A percentile compares a stretch with the other conserved stretches of the same genome.
Evolutionary conservation across 1,140 invertebrate species (phyloP).

Genomic region (Drosophila mauritiana): DNA sequence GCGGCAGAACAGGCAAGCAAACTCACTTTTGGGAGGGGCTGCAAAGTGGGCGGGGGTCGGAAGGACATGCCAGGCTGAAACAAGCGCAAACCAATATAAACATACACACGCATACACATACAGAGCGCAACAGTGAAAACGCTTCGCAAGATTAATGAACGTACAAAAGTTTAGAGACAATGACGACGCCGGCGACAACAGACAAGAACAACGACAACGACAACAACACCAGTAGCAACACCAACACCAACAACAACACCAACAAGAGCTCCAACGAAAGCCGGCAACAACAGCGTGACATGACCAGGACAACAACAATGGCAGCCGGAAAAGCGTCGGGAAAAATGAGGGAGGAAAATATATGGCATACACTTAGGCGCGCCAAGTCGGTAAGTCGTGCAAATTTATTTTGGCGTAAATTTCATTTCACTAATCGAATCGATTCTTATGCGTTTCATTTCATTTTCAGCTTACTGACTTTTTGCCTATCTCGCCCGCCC

Average conservation of each 20-base stretch:
- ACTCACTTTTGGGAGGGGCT: slow-evolving; percentile 19
- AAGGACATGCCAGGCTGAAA: slow-evolving; percentile 48
- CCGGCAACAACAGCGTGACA: slow-evolving; percentile 68
- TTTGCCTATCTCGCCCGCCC: slow-evolving; percentile 40
- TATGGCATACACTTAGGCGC: slow-evolving; percentile 73
- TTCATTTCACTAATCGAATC: slow-evolving; percentile 81
- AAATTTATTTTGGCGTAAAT: slow-evolving; percentile 82
- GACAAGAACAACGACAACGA: slow-evolving; percentile 48
- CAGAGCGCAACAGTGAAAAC: slow-evolving; percentile 68
- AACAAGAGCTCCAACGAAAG: slow-evolving; percentile 58
- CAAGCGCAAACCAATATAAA: slow-evolving; percentile 57
- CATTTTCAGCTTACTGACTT: slow-evolving; percentile 68
- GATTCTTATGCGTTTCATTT: slow-evolving; percentile 81
- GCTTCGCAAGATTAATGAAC: slow-evolving; percentile 82
- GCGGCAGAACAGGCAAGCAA: slow-evolving; percentile 50
- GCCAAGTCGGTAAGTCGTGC: slow-evolving; percentile 73
- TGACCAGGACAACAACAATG: slow-evolving; percentile 27
- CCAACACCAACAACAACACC: too few relatives aligned
- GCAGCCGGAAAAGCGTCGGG: slow-evolving; percentile 20
- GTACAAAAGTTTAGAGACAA: slow-evolving; percentile 82
- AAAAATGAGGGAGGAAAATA: slow-evolving; percentile 50
- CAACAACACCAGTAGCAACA: slow-evolving; percentile 42
- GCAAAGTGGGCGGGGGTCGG: background rate
- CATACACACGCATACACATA: slow-evolving; percentile 37
- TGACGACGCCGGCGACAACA: slow-evolving; percentile 74